These are phyloP conservation scores for Acromyrmex charruanus DNA, from an alignment of 1,140 invertebrate species.

Conservation along the genomic window DNA sequence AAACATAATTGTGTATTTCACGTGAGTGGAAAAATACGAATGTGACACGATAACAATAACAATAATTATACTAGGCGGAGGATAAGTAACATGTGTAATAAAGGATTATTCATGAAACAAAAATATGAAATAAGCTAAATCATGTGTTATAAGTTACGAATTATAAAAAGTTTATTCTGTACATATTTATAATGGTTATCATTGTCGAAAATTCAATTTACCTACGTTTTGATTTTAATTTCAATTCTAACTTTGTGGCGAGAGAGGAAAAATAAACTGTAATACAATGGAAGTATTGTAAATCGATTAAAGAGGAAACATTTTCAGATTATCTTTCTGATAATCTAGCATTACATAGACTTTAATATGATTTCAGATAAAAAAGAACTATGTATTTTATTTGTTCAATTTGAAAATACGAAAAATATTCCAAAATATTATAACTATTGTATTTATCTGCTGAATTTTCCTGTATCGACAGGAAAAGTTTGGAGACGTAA, in stretches of 20 bases:
- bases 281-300: too few relatives aligned
- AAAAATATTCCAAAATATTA: too few relatives aligned
- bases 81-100: conserved; percentile 8
- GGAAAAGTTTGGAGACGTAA: too few relatives aligned
- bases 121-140: conserved; percentile 2
- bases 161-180: background rate
- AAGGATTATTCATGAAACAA: conserved; percentile 21
- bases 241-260: background rate
- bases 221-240: conserved; percentile 3
- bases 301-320: too few relatives aligned
- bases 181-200: too few relatives aligned
- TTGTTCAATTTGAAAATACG: too few relatives aligned
- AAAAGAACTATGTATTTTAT: too few relatives aligned
- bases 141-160: background rate
- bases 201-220: background rate
- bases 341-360: too few relatives aligned
- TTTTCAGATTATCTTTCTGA: too few relatives aligned
- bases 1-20: background rate
- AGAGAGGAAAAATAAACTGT: background rate
- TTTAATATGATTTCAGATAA: too few relatives aligned
- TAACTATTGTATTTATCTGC: too few relatives aligned
- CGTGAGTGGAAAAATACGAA: background rate
- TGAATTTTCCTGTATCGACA: too few relatives aligned
- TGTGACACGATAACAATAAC: conserved; percentile 11
- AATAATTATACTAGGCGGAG: conserved; percentile 20